Percentiles rank a stretch among this genome's conserved stretches.
phyloP scores from a whole-genome alignment of 2,113 vertebrate species.

The Nycticryphes semicollaris region DNA sequence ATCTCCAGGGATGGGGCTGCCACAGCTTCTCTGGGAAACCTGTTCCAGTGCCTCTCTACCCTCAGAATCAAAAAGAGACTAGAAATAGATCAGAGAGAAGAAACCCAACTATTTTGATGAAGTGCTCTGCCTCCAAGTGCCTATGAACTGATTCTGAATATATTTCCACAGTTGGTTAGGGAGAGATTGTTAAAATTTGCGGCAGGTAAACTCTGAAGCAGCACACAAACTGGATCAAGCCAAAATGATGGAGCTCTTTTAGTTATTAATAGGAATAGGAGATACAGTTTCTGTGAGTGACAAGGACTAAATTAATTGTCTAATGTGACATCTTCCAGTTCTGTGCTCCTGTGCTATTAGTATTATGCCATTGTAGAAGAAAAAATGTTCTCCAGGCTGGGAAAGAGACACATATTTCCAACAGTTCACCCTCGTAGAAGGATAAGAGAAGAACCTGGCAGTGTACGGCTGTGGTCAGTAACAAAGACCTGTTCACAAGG shows the following conservation, averaged over 20 bases:
- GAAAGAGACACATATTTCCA: neutral
- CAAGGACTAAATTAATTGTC: neutral
- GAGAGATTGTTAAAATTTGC: neutral
- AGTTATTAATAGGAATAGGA: neutral
- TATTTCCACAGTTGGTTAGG: neutral
- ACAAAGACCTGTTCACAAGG: neutral
- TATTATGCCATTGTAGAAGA: neutral
- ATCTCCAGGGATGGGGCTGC: too few species aligned
- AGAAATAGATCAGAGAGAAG: neutral
- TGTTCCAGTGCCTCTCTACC: too few species aligned
- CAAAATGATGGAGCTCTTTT: neutral
- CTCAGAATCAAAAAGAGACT: neutral
- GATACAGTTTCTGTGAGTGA: neutral
- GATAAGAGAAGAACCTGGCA: neutral
- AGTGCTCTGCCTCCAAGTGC: neutral
- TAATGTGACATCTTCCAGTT: neutral
- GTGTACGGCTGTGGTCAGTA: neutral
- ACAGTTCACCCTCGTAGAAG: neutral
- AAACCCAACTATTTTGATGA: neutral
- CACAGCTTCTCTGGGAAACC: too few species aligned
- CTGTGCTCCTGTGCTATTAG: neutral
- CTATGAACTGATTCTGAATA: neutral
- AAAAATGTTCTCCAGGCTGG: neutral
- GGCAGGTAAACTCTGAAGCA: neutral
- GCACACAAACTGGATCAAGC: neutral